Percentiles rank a stretch among this genome's conserved stretches.
Evolutionary conservation across 2,888 invertebrate species (phyloP).

Genomic region (Yponomeuta sedellus): DNA sequence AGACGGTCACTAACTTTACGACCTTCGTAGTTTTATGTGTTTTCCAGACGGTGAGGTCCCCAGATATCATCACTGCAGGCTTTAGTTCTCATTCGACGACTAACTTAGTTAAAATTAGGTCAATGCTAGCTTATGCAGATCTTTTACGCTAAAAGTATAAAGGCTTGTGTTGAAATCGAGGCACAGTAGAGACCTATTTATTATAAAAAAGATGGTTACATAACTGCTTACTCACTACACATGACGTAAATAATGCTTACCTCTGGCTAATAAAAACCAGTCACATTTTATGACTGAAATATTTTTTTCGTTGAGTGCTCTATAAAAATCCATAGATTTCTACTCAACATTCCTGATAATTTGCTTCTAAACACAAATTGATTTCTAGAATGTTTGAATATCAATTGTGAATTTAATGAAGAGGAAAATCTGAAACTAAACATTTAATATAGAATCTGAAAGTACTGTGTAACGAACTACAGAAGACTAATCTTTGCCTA

Average conservation of each 20-base stretch:
- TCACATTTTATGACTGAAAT: slow-evolving; percentile 1
- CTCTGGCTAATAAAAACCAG: neutral
- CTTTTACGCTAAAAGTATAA: neutral
- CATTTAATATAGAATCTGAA: neutral
- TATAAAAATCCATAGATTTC: neutral
- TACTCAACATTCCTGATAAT: neutral
- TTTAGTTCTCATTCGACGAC: slow-evolving; percentile 25
- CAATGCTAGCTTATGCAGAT: slow-evolving; percentile 12
- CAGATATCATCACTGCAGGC: slow-evolving; percentile 61
- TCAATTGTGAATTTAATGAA: neutral
- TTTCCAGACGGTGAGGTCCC: neutral
- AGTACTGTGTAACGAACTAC: neutral
- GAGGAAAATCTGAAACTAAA: neutral
- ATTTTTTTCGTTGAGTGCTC: slow-evolving; percentile 5
- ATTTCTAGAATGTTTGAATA: neutral
- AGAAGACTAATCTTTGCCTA: neutral
- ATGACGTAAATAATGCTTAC: neutral
- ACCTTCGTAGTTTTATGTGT: neutral
- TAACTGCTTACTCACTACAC: neutral
- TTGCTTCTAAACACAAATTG: neutral
- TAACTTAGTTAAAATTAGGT: slow-evolving; percentile 10
- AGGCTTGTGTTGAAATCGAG: neutral
- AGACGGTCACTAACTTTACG: neutral
- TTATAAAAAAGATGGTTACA: too few species aligned
- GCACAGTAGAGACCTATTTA: too few species aligned